Conservation (phyloP, 92 coral and sea anemone genomes). For the Actinernus sp. region DNA sequence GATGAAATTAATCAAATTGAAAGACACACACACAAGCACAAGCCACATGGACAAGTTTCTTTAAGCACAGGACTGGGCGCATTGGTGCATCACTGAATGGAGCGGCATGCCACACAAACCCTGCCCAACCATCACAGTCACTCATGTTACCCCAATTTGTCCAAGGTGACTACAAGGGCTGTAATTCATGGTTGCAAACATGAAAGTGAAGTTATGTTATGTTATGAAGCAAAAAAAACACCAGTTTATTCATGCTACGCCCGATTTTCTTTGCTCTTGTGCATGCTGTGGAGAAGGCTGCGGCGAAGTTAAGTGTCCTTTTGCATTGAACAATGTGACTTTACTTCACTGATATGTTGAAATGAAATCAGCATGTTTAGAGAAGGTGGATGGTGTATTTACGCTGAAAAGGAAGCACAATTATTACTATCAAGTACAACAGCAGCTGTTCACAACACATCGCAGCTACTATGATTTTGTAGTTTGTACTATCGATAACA, state of each 20-base stretch:
- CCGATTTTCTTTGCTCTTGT: constrained; percentile 64
- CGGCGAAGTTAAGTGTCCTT: constrained; percentile 78
- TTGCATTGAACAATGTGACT: constrained; percentile 8
- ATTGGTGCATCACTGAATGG: constrained; percentile 69
- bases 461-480: background rate
- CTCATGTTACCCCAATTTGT: constrained; percentile 61
- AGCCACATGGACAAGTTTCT: constrained; percentile 60
- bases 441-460: background rate
- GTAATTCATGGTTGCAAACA: constrained; percentile 46
- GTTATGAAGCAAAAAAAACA: too few species aligned
- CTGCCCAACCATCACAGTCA: constrained; percentile 65
- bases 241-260: constrained; percentile 81
- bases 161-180: constrained; percentile 20
- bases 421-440: too few species aligned
- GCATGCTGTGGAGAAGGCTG: constrained; percentile 78
- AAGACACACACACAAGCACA: constrained; percentile 44
- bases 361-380: background rate
- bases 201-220: too few species aligned
- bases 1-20: constrained; percentile 58
- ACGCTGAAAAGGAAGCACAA: too few species aligned
- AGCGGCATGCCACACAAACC: constrained; percentile 68
- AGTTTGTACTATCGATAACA: background rate
- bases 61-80: constrained; percentile 70
- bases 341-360: background rate
- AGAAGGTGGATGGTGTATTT: background rate